These are phyloP conservation scores for Peromyscus californicus DNA, from an alignment of 2,113 vertebrate species.

Conservation along the genomic window DNA sequence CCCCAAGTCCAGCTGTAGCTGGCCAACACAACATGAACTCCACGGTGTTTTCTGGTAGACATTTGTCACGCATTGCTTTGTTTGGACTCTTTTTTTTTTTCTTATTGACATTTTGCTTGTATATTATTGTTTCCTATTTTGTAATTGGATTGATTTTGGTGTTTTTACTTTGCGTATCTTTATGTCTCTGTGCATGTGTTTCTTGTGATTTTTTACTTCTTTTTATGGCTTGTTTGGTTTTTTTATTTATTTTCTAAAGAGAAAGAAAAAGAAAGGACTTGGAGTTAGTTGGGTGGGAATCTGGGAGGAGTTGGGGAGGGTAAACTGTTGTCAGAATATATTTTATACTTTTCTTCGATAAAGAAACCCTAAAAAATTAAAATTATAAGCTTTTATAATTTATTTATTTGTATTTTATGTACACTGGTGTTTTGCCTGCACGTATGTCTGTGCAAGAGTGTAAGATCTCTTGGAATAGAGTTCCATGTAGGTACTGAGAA, in stretches of 20 bases:
- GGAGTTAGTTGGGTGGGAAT: background rate
- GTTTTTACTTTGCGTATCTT: background rate
- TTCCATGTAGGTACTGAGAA: too few species aligned
- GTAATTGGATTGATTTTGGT: background rate
- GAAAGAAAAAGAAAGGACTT: background rate
- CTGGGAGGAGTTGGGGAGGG: background rate
- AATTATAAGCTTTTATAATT: too few species aligned
- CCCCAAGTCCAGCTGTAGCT: background rate
- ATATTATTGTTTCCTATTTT: background rate
- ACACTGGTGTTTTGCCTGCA: too few species aligned
- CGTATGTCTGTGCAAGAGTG: too few species aligned
- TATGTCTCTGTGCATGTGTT: background rate
- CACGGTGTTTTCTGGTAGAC: background rate
- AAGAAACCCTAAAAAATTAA: background rate
- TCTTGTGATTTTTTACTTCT: background rate
- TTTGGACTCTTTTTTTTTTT: background rate
- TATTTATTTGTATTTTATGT: too few species aligned
- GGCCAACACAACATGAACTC: background rate
- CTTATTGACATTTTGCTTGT: background rate
- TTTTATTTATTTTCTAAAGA: background rate
- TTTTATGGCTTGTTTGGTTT: background rate
- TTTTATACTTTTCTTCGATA: background rate
- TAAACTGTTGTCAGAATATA: background rate
- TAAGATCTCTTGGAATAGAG: fast-evolving
- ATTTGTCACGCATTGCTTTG: background rate